phyloP scores from a whole-genome alignment of 2,797 vertebrate species.

The Alcedo atthis region DNA sequence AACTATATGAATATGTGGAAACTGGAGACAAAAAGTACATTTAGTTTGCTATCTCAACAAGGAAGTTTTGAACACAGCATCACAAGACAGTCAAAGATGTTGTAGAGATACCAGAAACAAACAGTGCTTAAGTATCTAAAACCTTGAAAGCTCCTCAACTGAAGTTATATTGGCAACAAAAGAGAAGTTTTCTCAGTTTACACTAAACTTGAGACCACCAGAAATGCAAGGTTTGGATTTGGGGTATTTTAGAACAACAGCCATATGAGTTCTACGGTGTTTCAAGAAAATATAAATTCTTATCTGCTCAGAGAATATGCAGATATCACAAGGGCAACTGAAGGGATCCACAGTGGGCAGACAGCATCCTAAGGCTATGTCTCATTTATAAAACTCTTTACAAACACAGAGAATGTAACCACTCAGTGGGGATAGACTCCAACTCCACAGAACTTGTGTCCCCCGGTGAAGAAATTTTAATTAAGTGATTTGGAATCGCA shows the following conservation, averaged over 20 bases:
- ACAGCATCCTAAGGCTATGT: neutral
- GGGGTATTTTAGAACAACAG: neutral
- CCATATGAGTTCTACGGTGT: neutral
- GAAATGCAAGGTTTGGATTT: neutral
- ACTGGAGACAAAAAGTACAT: neutral
- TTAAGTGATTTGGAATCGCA: neutral
- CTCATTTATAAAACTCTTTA: neutral
- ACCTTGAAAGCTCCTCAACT: neutral
- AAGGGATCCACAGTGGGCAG: neutral
- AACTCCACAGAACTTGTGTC: neutral
- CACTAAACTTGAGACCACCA: neutral
- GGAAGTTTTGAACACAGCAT: neutral
- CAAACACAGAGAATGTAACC: neutral
- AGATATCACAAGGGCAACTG: neutral
- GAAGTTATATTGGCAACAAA: neutral
- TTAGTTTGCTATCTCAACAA: neutral
- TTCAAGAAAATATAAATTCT: neutral
- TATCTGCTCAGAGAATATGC: neutral
- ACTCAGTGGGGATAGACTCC: neutral
- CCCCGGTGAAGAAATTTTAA: neutral
- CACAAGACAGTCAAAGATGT: neutral
- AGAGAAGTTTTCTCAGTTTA: neutral
- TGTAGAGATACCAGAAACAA: neutral
- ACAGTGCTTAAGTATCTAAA: neutral
- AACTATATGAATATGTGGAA: neutral